These are phyloP conservation scores for Xestia sexstrigata DNA, from an alignment of 2,888 invertebrate species.

Conservation along the genomic window DNA sequence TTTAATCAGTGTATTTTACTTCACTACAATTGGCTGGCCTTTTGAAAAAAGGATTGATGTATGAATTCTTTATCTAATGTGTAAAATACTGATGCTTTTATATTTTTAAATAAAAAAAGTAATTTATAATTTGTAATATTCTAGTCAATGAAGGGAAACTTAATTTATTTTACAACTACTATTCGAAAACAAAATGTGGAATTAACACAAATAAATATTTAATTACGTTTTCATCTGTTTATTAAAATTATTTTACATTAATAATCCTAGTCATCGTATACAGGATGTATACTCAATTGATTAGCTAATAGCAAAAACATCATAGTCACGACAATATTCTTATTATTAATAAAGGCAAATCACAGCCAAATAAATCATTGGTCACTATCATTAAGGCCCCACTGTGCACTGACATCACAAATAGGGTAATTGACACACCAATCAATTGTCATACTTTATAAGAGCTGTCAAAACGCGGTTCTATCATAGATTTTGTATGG, in stretches of 20 bases:
- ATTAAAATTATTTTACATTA: constrained; percentile 22
- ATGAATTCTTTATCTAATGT: constrained; percentile 1
- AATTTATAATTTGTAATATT: constrained; percentile 39
- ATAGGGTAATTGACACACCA: no score
- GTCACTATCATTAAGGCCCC: constrained; percentile 3
- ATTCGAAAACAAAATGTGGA: constrained; percentile 28
- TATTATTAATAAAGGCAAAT: constrained; percentile 38
- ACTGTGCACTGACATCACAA: no score
- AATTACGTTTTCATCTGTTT: constrained; percentile 60
- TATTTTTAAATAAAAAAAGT: not conserved
- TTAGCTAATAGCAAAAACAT: not conserved
- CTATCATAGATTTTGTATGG: no score
- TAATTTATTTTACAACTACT: constrained; percentile 35
- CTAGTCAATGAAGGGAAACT: constrained; percentile 48
- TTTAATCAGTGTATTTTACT: not conserved
- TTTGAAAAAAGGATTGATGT: not conserved
- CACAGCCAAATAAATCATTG: constrained; percentile 44
- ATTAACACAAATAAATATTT: constrained; percentile 60
- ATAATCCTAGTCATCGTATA: not conserved
- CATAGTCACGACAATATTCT: not conserved
- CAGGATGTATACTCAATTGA: not conserved
- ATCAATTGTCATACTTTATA: no score
- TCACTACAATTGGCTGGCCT: not conserved
- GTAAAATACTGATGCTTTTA: constrained; percentile 21
- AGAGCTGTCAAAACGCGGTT: no score